Conservation (phyloP, 1,140 invertebrate genomes). For the Heliconius congener region DNA sequence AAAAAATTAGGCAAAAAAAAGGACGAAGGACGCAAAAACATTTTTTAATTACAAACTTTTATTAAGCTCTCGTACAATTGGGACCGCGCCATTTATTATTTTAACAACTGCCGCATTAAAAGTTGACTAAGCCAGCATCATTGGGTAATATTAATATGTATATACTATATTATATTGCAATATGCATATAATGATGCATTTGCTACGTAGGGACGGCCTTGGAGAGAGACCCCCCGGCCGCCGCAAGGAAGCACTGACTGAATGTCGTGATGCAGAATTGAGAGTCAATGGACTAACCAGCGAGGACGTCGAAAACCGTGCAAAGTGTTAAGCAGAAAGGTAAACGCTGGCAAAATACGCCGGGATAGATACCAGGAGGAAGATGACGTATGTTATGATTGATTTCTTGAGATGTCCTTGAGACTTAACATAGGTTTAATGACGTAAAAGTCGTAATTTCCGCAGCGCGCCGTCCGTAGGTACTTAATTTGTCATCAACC, state of each 20-base stretch:
- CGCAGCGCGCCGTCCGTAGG: neutral
- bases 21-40: constrained; percentile 1
- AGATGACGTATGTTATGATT: neutral
- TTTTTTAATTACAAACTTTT: constrained; percentile 11
- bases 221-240: too few species aligned
- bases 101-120: constrained; percentile 1
- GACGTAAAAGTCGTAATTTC: neutral
- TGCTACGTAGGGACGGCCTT: too few species aligned
- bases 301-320: too few species aligned
- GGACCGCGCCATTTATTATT: constrained; percentile 1
- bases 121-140: neutral
- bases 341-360: too few species aligned
- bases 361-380: too few species aligned
- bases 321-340: too few species aligned
- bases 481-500: constrained; percentile 3
- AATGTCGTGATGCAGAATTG: too few species aligned
- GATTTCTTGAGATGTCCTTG: neutral
- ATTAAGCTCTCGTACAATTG: constrained; percentile 5
- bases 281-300: too few species aligned
- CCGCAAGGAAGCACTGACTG: too few species aligned
- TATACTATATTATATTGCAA: neutral
- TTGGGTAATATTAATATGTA: neutral
- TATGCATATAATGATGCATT: neutral
- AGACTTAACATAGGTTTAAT: neutral
- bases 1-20: neutral